These are phyloP conservation scores for Bradypodion pumilum DNA, from an alignment of 2,797 vertebrate genomes.

Conservation along the genomic window DNA sequence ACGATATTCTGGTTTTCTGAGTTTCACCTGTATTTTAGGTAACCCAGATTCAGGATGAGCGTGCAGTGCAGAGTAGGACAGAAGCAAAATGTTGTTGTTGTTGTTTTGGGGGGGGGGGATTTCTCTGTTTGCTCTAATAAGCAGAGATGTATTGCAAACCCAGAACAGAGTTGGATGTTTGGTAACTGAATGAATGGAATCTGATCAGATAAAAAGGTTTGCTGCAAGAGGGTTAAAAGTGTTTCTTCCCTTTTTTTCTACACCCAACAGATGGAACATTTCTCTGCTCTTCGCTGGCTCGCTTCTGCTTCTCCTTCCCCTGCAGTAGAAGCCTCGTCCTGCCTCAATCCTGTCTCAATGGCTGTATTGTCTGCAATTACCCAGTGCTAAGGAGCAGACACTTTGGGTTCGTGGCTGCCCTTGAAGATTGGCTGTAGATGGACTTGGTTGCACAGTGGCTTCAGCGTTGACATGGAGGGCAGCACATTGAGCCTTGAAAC, in stretches of 20 bases:
- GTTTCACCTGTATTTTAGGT: neutral
- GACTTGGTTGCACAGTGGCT: neutral
- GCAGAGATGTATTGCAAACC: neutral
- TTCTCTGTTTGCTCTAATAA: too few species aligned
- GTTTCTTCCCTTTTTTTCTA: neutral
- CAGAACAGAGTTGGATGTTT: too few species aligned
- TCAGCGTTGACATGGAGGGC: too few species aligned
- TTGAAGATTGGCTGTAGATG: too few species aligned
- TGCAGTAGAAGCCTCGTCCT: neutral
- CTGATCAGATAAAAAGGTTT: too few species aligned
- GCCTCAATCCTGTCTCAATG: neutral
- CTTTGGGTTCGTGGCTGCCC: neutral
- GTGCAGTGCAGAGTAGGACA: neutral
- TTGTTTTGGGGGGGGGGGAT: neutral
- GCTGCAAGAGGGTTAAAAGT: too few species aligned
- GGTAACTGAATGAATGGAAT: too few species aligned
- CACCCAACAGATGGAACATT: conserved; percentile 61
- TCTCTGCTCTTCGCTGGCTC: conserved; percentile 45
- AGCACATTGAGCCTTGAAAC: neutral
- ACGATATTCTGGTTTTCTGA: too few species aligned
- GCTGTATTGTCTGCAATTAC: neutral
- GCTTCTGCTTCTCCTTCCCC: neutral
- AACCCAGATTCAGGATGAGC: too few species aligned
- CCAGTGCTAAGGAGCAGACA: neutral
- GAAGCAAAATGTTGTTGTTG: neutral